These are phyloP conservation scores for Lymantria monacha DNA, from an alignment of 2,888 invertebrate species.

Conservation along the genomic window DNA sequence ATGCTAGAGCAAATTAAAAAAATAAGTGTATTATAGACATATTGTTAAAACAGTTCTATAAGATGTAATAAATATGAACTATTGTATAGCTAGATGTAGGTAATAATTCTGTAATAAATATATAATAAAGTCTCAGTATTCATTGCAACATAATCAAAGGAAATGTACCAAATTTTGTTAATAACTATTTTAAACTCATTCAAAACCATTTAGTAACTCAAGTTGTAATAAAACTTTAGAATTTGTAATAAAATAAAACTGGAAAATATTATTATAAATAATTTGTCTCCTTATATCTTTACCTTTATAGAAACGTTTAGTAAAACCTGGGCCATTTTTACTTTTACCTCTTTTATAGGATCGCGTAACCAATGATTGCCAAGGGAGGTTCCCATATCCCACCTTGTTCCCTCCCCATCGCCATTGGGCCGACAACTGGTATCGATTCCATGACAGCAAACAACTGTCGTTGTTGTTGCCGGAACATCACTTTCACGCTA, in stretches of 20 bases:
- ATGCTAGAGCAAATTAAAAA: constrained; percentile 22
- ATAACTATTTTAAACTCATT: constrained; percentile 57
- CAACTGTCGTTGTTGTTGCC: too few relatives aligned
- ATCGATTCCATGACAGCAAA: too few relatives aligned
- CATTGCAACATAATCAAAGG: constrained; percentile 40
- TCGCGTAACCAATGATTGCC: too few relatives aligned
- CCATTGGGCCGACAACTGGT: too few relatives aligned
- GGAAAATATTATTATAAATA: constrained; percentile 41
- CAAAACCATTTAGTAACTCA: constrained; percentile 47
- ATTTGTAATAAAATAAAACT: constrained; percentile 72
- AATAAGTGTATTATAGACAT: constrained; percentile 31
- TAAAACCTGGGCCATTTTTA: too few relatives aligned
- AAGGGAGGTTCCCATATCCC: too few relatives aligned
- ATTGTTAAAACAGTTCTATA: constrained; percentile 14
- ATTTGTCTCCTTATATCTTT: constrained; percentile 16
- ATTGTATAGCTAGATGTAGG: constrained; percentile 11
- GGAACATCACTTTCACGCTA: too few relatives aligned
- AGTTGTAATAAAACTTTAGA: constrained; percentile 68
- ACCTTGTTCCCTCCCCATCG: too few relatives aligned
- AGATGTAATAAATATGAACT: constrained; percentile 29
- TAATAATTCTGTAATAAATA: constrained; percentile 39
- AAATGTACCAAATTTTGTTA: constrained; percentile 54
- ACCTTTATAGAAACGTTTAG: too few relatives aligned
- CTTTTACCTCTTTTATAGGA: too few relatives aligned
- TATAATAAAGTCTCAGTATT: constrained; percentile 38